Conservation (phyloP, 2,113 vertebrate species). For the Brienomyrus longianalis region DNA sequence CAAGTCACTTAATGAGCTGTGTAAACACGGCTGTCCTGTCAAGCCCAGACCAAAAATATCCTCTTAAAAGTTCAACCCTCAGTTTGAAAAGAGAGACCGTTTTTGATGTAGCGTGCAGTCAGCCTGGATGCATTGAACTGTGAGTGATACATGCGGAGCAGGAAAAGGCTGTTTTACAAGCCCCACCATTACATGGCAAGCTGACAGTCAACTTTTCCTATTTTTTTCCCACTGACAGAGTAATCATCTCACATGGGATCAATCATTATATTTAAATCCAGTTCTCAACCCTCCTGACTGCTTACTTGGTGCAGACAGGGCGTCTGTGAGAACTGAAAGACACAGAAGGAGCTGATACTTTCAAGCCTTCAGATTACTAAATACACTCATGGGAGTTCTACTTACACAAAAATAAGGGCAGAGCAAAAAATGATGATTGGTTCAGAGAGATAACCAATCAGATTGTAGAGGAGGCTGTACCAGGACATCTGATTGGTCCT, state of each 20-base stretch:
- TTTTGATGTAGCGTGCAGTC: not conserved
- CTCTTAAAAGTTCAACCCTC: not conserved
- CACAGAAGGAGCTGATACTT: not conserved
- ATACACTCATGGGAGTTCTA: not conserved
- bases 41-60: not conserved
- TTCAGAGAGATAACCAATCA: too few relatives aligned
- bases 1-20: not conserved
- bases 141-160: conserved; percentile 12
- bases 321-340: not conserved
- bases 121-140: conserved; percentile 17
- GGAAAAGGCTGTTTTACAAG: not conserved
- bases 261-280: not conserved
- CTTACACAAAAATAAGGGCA: too few relatives aligned
- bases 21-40: not conserved
- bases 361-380: not conserved
- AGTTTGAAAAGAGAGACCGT: not conserved
- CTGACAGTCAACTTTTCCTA: not conserved
- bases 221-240: not conserved
- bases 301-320: not conserved
- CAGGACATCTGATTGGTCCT: too few relatives aligned
- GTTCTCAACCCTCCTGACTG: not conserved
- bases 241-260: not conserved
- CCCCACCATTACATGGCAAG: not conserved
- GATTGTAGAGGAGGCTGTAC: too few relatives aligned
- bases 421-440: too few relatives aligned